Conservation (phyloP, 1,140 invertebrate species). For the Octopus bimaculoides region DNA sequence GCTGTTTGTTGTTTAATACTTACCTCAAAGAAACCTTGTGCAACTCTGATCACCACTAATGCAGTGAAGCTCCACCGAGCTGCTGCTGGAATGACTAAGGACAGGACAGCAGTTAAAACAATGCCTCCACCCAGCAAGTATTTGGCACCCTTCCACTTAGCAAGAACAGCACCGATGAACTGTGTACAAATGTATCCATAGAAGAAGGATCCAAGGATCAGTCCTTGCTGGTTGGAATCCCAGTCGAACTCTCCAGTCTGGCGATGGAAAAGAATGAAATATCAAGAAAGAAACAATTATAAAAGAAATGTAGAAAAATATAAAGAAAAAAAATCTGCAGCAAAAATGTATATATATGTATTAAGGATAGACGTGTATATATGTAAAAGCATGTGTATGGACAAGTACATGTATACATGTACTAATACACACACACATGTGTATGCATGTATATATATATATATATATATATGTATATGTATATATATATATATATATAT, state of each 20-base stretch:
- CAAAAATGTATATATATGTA: no score
- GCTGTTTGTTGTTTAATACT: slow-evolving; percentile 2
- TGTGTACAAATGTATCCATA: slow-evolving; percentile 70
- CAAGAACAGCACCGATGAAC: slow-evolving; percentile 67
- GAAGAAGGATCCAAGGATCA: slow-evolving; percentile 83
- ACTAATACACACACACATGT: no score
- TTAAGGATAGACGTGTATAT: no score
- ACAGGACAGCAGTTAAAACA: slow-evolving; percentile 73
- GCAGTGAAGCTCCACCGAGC: slow-evolving; percentile 68
- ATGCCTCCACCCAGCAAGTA: slow-evolving; percentile 78
- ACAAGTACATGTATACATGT: no score
- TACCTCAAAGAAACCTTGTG: slow-evolving; percentile 88
- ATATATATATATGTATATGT: no score
- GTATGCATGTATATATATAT: no score
- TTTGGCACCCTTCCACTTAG: slow-evolving; percentile 77
- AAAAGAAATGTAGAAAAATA: neutral
- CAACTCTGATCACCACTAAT: slow-evolving; percentile 73
- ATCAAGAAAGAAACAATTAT: neutral
- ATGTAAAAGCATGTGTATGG: no score
- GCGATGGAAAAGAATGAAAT: slow-evolving; percentile 13
- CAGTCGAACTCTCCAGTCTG: slow-evolving; percentile 71
- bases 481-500: no score
- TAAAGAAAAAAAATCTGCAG: no score
- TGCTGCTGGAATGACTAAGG: slow-evolving; percentile 75
- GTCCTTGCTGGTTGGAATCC: slow-evolving; percentile 74